Evolutionary conservation across 2,113 vertebrate species (phyloP).

Genomic region (Carassius gibelio): DNA sequence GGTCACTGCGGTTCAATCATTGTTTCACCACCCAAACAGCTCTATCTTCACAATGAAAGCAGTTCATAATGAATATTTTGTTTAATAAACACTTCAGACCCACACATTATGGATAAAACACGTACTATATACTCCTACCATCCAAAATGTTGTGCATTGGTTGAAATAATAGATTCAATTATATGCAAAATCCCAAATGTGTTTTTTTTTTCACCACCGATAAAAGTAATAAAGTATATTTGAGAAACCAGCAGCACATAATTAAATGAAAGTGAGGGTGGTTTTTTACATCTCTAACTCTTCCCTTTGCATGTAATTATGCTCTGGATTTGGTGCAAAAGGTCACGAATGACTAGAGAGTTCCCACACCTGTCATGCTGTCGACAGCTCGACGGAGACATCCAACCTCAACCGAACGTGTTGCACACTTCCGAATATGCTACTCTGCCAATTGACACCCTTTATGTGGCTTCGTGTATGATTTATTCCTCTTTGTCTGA

Average conservation of each 20-base stretch:
- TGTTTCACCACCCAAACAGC: not conserved
- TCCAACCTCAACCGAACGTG: not conserved
- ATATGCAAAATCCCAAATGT: not conserved
- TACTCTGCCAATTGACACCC: constrained; percentile 19
- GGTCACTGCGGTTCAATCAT: constrained; percentile 4
- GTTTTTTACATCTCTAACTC: constrained; percentile 3
- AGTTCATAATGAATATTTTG: not conserved
- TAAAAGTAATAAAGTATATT: not conserved
- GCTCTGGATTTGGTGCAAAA: constrained; percentile 16
- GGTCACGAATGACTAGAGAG: constrained; percentile 21
- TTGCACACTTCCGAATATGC: not conserved
- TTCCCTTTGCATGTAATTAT: constrained; percentile 38
- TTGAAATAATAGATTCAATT: not conserved
- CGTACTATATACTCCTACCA: not conserved
- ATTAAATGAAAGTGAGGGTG: not conserved
- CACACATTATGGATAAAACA: not conserved
- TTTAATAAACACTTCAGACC: not conserved
- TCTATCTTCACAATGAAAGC: not conserved
- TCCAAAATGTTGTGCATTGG: not conserved
- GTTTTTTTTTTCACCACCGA: no score
- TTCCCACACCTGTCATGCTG: constrained; percentile 5
- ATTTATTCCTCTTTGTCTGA: constrained; percentile 38
- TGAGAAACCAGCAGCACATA: not conserved
- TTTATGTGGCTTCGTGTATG: constrained; percentile 15
- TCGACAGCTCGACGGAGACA: not conserved